Conservation (phyloP, 2,113 vertebrate genomes). For the Sisor rabdophorus region DNA sequence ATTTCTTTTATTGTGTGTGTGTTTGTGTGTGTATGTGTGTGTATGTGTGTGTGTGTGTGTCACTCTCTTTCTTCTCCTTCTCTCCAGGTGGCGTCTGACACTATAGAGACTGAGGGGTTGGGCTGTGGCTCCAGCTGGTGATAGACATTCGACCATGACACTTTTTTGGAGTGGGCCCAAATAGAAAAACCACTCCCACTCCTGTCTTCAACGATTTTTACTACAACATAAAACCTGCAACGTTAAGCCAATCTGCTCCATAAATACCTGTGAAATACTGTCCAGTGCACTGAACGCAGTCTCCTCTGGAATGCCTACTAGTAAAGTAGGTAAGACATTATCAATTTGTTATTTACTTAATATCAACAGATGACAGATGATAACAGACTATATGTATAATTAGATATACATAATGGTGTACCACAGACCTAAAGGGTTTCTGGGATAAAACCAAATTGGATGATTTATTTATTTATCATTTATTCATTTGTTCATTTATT, state of each 20-base stretch:
- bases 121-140: conserved; percentile 38
- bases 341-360: too few relatives aligned
- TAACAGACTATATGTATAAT: too few relatives aligned
- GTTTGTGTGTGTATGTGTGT: conserved; percentile 14
- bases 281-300: conserved; percentile 28
- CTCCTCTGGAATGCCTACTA: conserved; percentile 32
- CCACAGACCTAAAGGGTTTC: too few relatives aligned
- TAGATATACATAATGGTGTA: too few relatives aligned
- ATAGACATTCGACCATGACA: conserved; percentile 42
- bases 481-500: too few relatives aligned
- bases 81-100: conserved; percentile 44
- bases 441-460: too few relatives aligned
- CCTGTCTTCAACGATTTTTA: conserved; percentile 40
- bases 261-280: conserved; percentile 5
- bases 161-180: conserved; percentile 50
- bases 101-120: conserved; percentile 38
- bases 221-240: conserved; percentile 19
- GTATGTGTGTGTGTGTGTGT: not conserved
- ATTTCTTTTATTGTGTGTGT: conserved; percentile 15
- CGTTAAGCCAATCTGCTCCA: conserved; percentile 6
- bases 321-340: not conserved
- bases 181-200: conserved; percentile 16
- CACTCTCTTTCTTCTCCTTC: conserved; percentile 30
- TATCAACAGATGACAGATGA: too few relatives aligned
- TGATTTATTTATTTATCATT: too few relatives aligned